phyloP scores from a whole-genome alignment of 2,888 invertebrate species.

The Piscicola geometra region DNA sequence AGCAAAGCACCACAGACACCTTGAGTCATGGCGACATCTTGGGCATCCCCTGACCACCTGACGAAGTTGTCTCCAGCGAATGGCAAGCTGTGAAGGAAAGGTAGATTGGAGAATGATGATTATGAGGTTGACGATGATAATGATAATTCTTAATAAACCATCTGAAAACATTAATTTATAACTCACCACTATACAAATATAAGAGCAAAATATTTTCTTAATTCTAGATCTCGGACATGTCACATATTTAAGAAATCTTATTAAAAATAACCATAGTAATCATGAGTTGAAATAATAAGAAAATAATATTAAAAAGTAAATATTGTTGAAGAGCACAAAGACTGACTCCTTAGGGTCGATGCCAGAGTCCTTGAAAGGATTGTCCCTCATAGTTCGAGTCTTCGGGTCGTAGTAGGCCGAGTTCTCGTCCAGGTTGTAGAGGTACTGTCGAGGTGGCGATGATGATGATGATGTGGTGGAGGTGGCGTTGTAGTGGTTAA shows the following conservation, averaged over 20 bases:
- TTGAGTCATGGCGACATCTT: constrained; percentile 81
- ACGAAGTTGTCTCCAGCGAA: constrained; percentile 95
- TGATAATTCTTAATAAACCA: no score
- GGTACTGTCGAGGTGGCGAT: constrained; percentile 61
- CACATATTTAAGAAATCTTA: no score
- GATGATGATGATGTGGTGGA: neutral
- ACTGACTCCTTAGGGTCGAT: constrained; percentile 47
- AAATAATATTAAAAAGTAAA: no score
- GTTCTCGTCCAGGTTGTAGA: constrained; percentile 90
- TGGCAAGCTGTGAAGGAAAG: constrained; percentile 38
- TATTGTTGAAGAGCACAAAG: no score
- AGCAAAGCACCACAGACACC: constrained; percentile 53
- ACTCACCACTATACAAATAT: neutral
- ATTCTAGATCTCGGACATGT: no score
- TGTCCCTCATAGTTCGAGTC: constrained; percentile 95
- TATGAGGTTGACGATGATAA: no score
- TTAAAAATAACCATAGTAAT: no score
- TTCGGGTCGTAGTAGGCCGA: constrained; percentile 99
- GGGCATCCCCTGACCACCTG: constrained; percentile 87
- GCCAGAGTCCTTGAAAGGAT: constrained; percentile 69
- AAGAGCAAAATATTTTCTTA: neutral
- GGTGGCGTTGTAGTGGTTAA: no score
- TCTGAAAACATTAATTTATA: no score
- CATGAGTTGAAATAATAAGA: no score
- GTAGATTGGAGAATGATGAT: no score